Evolutionary conservation across 2,113 vertebrate species (phyloP).

Genomic region (Callipepla californica): DNA sequence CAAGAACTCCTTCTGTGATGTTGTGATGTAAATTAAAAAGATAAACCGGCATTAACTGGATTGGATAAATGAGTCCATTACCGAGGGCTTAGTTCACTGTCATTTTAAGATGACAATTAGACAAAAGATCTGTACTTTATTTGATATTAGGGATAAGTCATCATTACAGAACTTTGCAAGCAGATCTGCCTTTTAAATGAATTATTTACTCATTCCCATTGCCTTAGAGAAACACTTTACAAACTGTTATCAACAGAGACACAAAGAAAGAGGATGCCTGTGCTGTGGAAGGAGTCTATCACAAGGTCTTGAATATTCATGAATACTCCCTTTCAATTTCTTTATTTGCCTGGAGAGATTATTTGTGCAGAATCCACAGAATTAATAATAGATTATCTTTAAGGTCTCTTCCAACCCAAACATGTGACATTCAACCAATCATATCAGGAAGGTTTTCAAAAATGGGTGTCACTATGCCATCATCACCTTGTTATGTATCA

Average conservation of each 20-base stretch:
- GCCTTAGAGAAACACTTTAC: not conserved
- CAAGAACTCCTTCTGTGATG: constrained; percentile 15
- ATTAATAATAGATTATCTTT: not conserved
- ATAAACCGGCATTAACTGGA: constrained; percentile 35
- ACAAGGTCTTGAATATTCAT: not conserved
- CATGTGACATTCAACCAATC: not conserved
- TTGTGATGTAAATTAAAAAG: constrained; percentile 13
- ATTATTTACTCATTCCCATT: not conserved
- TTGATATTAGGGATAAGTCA: constrained; percentile 10
- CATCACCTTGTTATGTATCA: not conserved
- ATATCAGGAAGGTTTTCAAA: not conserved
- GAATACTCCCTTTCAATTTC: not conserved
- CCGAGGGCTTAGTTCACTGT: constrained; percentile 30
- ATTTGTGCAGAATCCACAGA: not conserved
- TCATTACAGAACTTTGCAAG: constrained; percentile 29
- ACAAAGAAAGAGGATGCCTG: not conserved
- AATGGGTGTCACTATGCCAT: not conserved
- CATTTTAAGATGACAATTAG: constrained; percentile 34
- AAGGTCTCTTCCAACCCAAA: not conserved
- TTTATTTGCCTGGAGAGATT: not conserved
- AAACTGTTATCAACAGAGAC: not conserved
- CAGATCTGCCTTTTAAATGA: not conserved
- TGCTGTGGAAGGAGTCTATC: not conserved
- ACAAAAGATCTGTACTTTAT: constrained; percentile 43
- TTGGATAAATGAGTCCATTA: constrained; percentile 54